Conservation (phyloP, 2,888 invertebrate genomes). For the Leptopilina drosophilae region DNA sequence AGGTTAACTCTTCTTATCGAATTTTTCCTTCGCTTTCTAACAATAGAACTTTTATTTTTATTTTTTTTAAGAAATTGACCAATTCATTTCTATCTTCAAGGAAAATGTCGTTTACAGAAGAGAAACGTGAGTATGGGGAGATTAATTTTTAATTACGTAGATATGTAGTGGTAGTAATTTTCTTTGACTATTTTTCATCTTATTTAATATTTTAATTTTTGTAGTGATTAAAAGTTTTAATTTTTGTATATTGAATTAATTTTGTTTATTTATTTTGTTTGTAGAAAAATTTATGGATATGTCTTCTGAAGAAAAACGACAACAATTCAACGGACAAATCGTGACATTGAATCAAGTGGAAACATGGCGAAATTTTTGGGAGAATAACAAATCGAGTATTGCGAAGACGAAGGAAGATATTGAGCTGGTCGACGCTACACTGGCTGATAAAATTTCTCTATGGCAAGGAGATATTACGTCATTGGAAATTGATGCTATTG, state of each 20-base stretch:
- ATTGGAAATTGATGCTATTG: slow-evolving; percentile 91
- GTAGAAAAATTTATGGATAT: slow-evolving; percentile 78
- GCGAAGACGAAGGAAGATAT: slow-evolving; percentile 60
- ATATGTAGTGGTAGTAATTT: no score
- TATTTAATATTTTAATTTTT: slow-evolving; percentile 2
- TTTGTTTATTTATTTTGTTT: background rate
- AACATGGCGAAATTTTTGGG: slow-evolving; percentile 80
- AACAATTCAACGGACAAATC: slow-evolving; percentile 76
- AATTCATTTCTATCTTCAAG: background rate
- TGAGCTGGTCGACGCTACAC: slow-evolving; percentile 60
- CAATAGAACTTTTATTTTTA: background rate
- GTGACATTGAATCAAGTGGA: slow-evolving; percentile 78
- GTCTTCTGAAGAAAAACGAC: slow-evolving; percentile 79
- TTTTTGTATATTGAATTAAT: background rate
- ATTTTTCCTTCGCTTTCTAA: background rate
- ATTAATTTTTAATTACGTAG: no score
- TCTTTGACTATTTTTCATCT: no score
- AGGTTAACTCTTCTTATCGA: slow-evolving; percentile 10
- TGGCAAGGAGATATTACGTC: slow-evolving; percentile 90
- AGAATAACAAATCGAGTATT: slow-evolving; percentile 73
- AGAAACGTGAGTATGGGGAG: background rate
- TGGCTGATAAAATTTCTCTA: slow-evolving; percentile 82
- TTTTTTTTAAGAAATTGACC: background rate
- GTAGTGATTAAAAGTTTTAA: background rate
- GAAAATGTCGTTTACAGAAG: slow-evolving; percentile 16